Conservation (phyloP, 2,113 vertebrate genomes). For the Alligator mississippiensis region DNA sequence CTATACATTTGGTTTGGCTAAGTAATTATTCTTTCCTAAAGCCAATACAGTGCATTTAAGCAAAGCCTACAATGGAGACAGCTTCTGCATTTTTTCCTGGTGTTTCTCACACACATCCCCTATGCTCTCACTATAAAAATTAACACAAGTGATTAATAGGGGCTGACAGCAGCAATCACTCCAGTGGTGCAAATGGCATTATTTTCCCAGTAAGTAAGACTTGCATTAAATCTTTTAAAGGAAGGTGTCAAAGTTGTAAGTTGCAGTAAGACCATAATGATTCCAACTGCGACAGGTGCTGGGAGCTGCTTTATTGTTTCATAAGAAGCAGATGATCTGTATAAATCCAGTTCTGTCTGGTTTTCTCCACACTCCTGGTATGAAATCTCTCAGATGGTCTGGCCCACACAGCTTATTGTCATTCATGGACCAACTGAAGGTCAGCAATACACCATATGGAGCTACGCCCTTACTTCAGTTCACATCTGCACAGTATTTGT, state of each 20-base stretch:
- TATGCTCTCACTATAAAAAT: not conserved
- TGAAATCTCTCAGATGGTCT: slow-evolving; percentile 24
- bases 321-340: slow-evolving; percentile 19
- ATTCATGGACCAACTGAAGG: slow-evolving; percentile 76
- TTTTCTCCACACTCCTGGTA: not conserved
- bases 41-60: not conserved
- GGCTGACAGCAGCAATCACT: not conserved
- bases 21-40: not conserved
- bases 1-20: slow-evolving; percentile 3
- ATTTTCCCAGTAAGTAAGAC: not conserved
- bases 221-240: not conserved
- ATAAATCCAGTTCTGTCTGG: not conserved
- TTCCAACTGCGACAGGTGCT: slow-evolving; percentile 39
- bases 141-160: not conserved
- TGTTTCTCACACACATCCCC: not conserved
- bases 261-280: not conserved
- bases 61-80: not conserved
- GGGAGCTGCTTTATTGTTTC: not conserved
- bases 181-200: not conserved
- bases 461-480: slow-evolving; percentile 50
- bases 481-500: slow-evolving; percentile 75
- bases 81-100: not conserved
- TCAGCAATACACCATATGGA: slow-evolving; percentile 71
- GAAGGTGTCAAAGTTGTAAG: slow-evolving; percentile 9
- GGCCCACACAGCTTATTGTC: slow-evolving; percentile 61